These are phyloP conservation scores for Amblyjoppa proteus DNA, from an alignment of 2,888 invertebrate species.

Conservation along the genomic window DNA sequence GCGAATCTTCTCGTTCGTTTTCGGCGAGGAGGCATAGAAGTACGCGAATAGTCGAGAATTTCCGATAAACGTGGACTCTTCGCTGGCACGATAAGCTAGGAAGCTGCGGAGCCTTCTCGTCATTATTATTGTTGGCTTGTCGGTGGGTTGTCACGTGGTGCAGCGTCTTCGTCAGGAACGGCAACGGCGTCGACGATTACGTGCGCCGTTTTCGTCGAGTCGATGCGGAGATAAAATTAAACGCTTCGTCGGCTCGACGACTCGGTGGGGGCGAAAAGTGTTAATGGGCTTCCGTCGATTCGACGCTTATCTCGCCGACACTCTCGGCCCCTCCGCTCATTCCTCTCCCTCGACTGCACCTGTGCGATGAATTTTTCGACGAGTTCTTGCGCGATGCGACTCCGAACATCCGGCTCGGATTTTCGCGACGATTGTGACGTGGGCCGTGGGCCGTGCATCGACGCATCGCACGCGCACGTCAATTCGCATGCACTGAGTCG, in stretches of 20 bases:
- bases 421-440: constrained; percentile 81
- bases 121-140: constrained; percentile 18
- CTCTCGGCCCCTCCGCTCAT: background rate
- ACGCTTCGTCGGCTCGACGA: constrained; percentile 26
- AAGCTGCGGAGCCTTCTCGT: background rate
- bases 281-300: constrained; percentile 34
- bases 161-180: background rate
- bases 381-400: constrained; percentile 3
- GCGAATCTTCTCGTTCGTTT: no score
- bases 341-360: background rate
- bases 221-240: constrained; percentile 57
- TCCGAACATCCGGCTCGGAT: background rate
- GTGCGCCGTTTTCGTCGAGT: background rate
- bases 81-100: background rate
- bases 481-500: constrained; percentile 74
- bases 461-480: constrained; percentile 86
- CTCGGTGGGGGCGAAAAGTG: constrained; percentile 28
- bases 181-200: background rate
- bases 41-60: no score
- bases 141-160: constrained; percentile 9
- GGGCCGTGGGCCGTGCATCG: constrained; percentile 92
- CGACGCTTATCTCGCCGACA: background rate
- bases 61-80: background rate
- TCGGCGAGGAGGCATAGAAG: no score
- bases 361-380: constrained; percentile 5